These are phyloP conservation scores for Calameuta pallipes DNA, from an alignment of 2,888 invertebrate genomes.

Conservation along the genomic window DNA sequence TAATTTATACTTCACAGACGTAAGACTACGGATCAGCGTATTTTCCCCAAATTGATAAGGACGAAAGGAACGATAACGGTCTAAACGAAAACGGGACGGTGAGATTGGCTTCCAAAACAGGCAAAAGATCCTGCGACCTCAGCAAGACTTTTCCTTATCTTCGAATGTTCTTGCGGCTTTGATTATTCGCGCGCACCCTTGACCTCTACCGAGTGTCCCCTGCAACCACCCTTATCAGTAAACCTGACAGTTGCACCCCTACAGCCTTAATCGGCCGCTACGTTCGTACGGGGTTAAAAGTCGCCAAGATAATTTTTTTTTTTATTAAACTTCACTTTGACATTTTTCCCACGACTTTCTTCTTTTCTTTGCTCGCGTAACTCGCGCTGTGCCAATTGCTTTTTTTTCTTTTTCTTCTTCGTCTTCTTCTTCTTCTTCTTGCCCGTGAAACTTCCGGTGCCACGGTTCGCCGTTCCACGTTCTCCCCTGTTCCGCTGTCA, in stretches of 20 bases:
- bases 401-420: constrained; percentile 18
- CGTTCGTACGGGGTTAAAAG: background rate
- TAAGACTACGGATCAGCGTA: background rate
- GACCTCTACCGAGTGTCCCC: background rate
- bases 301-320: too few relatives aligned
- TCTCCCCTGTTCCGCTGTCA: background rate
- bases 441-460: constrained; percentile 6
- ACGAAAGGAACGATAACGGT: background rate
- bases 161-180: background rate
- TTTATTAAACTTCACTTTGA: background rate
- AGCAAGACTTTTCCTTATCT: background rate
- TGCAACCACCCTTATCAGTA: background rate
- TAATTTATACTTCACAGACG: background rate
- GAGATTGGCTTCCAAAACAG: background rate
- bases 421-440: constrained; percentile 21
- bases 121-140: background rate
- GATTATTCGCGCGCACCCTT: background rate
- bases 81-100: background rate
- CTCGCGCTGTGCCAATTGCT: constrained; percentile 10
- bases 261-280: background rate
- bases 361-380: background rate
- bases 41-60: background rate
- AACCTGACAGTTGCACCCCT: background rate
- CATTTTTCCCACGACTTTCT: background rate
- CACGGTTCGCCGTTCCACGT: background rate